These are phyloP conservation scores for Drosophila serrata DNA, from an alignment of 1,140 invertebrate species.

Conservation along the genomic window DNA sequence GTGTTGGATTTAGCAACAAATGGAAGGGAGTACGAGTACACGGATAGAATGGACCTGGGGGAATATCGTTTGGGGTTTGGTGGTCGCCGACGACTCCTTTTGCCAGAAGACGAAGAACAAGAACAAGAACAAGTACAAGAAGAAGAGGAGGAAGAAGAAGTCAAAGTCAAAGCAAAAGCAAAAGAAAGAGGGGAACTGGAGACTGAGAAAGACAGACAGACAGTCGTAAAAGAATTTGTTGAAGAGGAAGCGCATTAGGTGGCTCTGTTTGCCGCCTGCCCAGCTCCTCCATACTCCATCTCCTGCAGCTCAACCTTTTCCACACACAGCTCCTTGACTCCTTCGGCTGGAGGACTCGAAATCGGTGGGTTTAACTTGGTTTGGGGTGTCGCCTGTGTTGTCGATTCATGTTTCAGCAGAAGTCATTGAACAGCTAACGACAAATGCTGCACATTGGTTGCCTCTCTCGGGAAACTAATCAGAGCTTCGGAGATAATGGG, in stretches of 20 bases:
- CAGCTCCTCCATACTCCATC: constrained; percentile 1
- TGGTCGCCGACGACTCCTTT: constrained; percentile 66
- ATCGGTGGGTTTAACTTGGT: constrained; percentile 20
- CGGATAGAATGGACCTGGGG: constrained; percentile 43
- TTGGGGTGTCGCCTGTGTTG: constrained; percentile 66
- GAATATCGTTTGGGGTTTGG: constrained; percentile 44
- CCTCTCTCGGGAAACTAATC: constrained; percentile 3
- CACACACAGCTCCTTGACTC: constrained; percentile 48
- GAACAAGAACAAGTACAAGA: neutral
- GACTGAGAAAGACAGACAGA: constrained; percentile 45
- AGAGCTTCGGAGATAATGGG: neutral
- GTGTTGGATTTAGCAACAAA: constrained; percentile 28
- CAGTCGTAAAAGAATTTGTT: constrained; percentile 75
- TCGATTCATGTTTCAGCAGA: constrained; percentile 79
- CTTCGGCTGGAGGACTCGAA: constrained; percentile 26
- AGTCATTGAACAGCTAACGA: constrained; percentile 82
- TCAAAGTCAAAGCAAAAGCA: constrained; percentile 1
- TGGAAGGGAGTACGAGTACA: constrained; percentile 7
- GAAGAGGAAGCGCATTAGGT: constrained; percentile 82
- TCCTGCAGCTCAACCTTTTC: constrained; percentile 6
- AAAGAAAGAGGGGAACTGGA: constrained; percentile 6
- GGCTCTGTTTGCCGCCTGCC: constrained; percentile 29
- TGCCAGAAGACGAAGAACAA: constrained; percentile 23
- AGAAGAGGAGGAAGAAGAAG: constrained; percentile 10
- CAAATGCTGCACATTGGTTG: constrained; percentile 49